phyloP scores from a whole-genome alignment of 2,113 vertebrate genomes.

The Clarias macrocephalus region DNA sequence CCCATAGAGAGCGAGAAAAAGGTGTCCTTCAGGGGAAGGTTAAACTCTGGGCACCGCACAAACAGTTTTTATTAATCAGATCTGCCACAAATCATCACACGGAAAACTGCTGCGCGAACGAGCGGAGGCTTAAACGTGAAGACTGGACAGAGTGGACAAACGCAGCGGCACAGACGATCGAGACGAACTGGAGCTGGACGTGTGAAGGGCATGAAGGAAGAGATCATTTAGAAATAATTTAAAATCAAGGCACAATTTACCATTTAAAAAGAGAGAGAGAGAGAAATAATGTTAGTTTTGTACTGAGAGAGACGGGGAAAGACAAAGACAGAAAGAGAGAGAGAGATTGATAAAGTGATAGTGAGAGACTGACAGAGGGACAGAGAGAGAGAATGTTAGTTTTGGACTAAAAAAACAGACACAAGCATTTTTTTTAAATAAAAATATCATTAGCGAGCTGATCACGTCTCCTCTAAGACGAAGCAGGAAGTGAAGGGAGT shows the following conservation, averaged over 20 bases:
- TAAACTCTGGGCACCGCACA: neutral
- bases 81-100: neutral
- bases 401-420: neutral
- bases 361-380: too few species aligned
- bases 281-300: neutral
- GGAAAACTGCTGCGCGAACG: neutral
- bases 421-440: neutral
- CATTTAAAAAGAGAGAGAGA: neutral
- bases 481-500: neutral
- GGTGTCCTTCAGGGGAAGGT: constrained; percentile 31
- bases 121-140: neutral
- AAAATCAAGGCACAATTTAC: neutral
- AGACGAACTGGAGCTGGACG: neutral
- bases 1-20: constrained; percentile 15
- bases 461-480: neutral
- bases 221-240: neutral
- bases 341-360: too few species aligned
- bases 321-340: neutral
- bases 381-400: too few species aligned
- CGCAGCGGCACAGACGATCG: neutral
- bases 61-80: constrained; percentile 11
- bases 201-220: neutral
- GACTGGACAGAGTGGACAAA: neutral
- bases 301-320: neutral
- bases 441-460: neutral